Conservation (phyloP, 2,113 vertebrate species). For the Scatophagus argus region DNA sequence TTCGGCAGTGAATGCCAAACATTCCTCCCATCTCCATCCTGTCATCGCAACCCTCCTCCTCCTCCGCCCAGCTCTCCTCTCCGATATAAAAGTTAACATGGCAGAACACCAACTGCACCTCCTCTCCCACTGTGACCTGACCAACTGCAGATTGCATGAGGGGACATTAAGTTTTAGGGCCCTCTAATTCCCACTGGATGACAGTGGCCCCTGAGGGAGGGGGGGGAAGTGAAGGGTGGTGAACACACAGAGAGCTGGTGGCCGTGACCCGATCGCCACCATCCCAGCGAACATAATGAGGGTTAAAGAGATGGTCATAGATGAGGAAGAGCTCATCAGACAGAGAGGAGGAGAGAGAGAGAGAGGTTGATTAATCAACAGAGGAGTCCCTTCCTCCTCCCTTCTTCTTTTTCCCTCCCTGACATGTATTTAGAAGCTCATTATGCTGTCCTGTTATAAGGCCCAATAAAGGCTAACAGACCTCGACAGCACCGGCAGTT, state of each 20-base stretch:
- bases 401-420: slow-evolving; percentile 49
- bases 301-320: slow-evolving; percentile 81
- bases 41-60: slow-evolving; percentile 14
- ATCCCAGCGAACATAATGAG: slow-evolving; percentile 75
- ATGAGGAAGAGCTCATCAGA: slow-evolving; percentile 79
- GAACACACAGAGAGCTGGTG: slow-evolving; percentile 34
- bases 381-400: slow-evolving; percentile 16
- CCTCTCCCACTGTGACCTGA: slow-evolving; percentile 61
- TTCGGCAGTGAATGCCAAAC: neutral
- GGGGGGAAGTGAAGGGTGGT: neutral
- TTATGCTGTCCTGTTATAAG: slow-evolving; percentile 76
- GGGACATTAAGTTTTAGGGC: slow-evolving; percentile 85
- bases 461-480: slow-evolving; percentile 78
- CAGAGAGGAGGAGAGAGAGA: slow-evolving; percentile 41
- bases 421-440: slow-evolving; percentile 79
- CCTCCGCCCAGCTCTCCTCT: slow-evolving; percentile 17
- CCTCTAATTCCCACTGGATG: slow-evolving; percentile 75
- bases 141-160: slow-evolving; percentile 76
- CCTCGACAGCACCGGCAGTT: slow-evolving; percentile 69
- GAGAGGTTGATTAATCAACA: slow-evolving; percentile 80
- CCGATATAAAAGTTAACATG: slow-evolving; percentile 78
- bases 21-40: neutral
- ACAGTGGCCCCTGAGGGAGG: slow-evolving; percentile 44
- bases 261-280: slow-evolving; percentile 65
- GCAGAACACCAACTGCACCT: slow-evolving; percentile 80